A percentile compares a stretch with the other conserved stretches of the same genome.
Conservation (phyloP, 2,888 invertebrate genomes). For the Drosophila mulleri region DNA sequence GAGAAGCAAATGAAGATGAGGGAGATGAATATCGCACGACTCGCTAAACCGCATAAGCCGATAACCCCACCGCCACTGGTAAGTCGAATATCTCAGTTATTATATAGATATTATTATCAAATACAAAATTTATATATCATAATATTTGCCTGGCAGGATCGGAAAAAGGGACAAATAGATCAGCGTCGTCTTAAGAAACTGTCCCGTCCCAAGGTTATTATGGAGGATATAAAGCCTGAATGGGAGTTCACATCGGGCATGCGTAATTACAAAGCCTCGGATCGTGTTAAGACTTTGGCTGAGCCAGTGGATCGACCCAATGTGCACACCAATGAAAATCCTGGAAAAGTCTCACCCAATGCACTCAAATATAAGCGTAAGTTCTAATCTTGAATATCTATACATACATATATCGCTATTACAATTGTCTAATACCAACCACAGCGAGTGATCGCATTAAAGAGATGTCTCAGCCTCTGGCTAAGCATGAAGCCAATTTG, state of each 20-base stretch:
- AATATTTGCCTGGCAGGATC: conserved; percentile 36
- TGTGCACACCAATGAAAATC: conserved; percentile 53
- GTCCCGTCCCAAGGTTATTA: conserved; percentile 56
- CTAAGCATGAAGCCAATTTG: conserved; percentile 72
- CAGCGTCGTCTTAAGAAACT: conserved; percentile 65
- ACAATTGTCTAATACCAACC: neutral
- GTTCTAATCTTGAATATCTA: neutral
- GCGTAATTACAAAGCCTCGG: conserved; percentile 48
- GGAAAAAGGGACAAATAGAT: conserved; percentile 36
- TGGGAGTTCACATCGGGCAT: conserved; percentile 70
- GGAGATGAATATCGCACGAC: conserved; percentile 58
- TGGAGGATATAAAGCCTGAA: conserved; percentile 38
- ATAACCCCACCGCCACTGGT: conserved; percentile 58
- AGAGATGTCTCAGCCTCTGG: conserved; percentile 70
- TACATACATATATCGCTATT: neutral
- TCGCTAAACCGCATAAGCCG: conserved; percentile 78
- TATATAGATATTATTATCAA: neutral
- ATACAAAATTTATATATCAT: no score
- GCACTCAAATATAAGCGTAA: conserved; percentile 75
- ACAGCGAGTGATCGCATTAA: conserved; percentile 73
- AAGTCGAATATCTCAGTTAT: conserved; percentile 20
- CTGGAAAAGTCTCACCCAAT: conserved; percentile 56
- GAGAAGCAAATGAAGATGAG: conserved; percentile 60
- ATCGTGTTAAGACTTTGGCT: conserved; percentile 55
- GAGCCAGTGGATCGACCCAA: conserved; percentile 33